Evolutionary conservation across 2,797 vertebrate species (phyloP), one percentile per base, ranked within the genome.

Genomic region (Cryptoblepharus egeriae): DNA sequence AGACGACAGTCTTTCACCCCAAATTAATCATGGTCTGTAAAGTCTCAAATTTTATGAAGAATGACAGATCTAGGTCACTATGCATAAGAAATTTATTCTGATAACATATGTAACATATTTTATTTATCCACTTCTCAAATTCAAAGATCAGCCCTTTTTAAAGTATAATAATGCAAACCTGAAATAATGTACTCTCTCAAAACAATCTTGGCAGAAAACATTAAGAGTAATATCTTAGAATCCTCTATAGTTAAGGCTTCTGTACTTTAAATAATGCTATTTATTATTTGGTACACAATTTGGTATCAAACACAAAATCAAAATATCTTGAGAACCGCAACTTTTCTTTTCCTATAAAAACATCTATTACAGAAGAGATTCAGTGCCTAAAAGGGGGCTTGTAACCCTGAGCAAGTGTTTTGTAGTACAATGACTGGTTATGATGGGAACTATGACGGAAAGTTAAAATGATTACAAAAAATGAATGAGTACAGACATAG

Each of bases 81-180:
- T 77, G 84, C 52, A 63, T 83, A 60, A 32, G 79, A 78, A 86
- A n/a, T 79, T 20, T 74, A 85, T 55, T 79, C 68, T 64, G 39
- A 92, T 93, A 82, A 93, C 93, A 90, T 85, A 90, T 93, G 92
- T 55, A 94, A 77, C 72, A 91, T 45, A 30, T 79, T 93, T n/a
- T 75, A 92, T 92, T 84, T 90, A 93, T 92, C 86, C 93, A 90
- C 81, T 82, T 35, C 39, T 92, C 64, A 81, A 80, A 72, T 75
- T 74, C 72, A 88, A 52, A 83, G 78, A 60, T 60, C 60, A 37
- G 24, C 22, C 69, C 49, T 81, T 81, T 85, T 86, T 49, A 42
- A 16, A 32, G 10, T 0, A 35, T 5, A 8, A 28, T 79, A 58
- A 4, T 64, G 45, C 5, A 77, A 82, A 60, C 8, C 28, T 16